Base-by-base conservation (phyloP, 2,888 invertebrate species). In the Globia sparganii region DNA sequence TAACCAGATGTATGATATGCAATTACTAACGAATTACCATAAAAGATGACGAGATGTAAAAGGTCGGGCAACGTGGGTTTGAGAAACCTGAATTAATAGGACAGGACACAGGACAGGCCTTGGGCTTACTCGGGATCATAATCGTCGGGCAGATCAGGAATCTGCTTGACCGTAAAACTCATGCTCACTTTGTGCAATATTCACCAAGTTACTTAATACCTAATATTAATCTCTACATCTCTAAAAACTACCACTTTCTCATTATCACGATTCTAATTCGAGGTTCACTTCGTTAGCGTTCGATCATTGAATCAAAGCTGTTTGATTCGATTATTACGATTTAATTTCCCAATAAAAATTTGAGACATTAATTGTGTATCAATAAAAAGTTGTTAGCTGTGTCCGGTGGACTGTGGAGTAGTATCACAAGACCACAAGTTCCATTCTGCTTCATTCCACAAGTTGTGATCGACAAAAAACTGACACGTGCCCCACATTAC, bases 401-500 rank as follows among this genome's bases (percentile, higher is more conserved):
- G 81, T 87, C 85, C 81, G 83, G 85, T 77, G 73, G 66, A 79
- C 81, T 77, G 80, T 75, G 66, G 66, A 83, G 83, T 75, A 71
- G 85, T 82, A 74, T 81, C 84, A 80, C 72, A 84, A 84, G 72
- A 77, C 65, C 64, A 49, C 81, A 75, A 78, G 74, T 84, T 62
- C 59, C 74, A 84, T 81, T 83, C 81, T 73, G 75, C 85, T 85
- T 73, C 85, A 84, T 84, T 84, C 82, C 79, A 73, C 80, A 72
- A 85, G 80, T 77, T 78, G 77, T 34, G 75, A 83, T 73, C 82
- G 65, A 77, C 80, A 86, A 86, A 86, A 86, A 86, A 85, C 66
- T 56, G 75, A 85, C 86, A 82, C 87, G 86, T 86, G 87, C 87
- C 75, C 80, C 76, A 86, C 78, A 86, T 86, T 83, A 83, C 69